A percentile compares a stretch with the other conserved stretches of the same genome.
phyloP scores from a whole-genome alignment of 2,113 vertebrate species.

The Dryoscopus gambensis region DNA sequence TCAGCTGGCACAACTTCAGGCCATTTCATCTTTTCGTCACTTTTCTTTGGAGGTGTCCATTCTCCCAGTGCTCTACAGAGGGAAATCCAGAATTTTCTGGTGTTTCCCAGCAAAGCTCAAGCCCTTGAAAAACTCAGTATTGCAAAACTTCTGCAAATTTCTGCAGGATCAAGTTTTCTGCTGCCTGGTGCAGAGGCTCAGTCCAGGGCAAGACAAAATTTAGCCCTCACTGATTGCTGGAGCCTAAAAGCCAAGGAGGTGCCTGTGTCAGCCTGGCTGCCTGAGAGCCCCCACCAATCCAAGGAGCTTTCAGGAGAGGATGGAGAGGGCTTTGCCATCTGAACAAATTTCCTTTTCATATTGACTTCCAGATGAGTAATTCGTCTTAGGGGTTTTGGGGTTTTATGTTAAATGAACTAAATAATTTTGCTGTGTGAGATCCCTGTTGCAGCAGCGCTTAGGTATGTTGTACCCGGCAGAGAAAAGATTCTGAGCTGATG shows the following conservation, averaged over 20 bases:
- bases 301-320: background rate
- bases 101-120: background rate
- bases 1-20: background rate
- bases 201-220: background rate
- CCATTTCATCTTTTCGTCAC: background rate
- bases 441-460: background rate
- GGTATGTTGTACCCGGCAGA: background rate
- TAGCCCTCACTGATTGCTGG: background rate
- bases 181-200: background rate
- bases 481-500: background rate
- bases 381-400: accelerated
- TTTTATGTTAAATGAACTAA: background rate
- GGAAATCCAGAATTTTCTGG: background rate
- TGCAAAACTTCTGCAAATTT: background rate
- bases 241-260: background rate
- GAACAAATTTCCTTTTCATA: background rate
- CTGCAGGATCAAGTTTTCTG: background rate
- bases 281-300: background rate
- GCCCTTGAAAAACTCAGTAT: background rate
- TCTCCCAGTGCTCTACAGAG: background rate
- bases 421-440: background rate
- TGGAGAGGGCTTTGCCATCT: background rate
- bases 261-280: background rate
- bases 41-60: background rate
- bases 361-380: background rate